phyloP scores from a whole-genome alignment of 35 echinoderm and acorn worm species.

The Anneissia japonica region DNA sequence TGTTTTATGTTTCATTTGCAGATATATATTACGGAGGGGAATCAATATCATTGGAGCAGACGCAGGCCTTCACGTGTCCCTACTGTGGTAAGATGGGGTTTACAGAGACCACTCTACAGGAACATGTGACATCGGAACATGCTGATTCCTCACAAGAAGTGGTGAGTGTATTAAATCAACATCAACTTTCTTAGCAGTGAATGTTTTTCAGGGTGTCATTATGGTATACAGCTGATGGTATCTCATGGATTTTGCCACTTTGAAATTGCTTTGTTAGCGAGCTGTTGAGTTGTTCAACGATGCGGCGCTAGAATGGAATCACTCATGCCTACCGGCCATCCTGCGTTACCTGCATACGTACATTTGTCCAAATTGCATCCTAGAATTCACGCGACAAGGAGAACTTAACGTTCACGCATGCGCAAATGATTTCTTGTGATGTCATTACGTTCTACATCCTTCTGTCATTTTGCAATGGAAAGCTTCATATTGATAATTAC shows the following conservation, averaged over 20 bases:
- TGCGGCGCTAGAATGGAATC: background rate
- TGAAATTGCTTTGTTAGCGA: background rate
- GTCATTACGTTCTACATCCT: too few species aligned
- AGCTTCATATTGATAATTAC: too few species aligned
- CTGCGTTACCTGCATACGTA: too few species aligned
- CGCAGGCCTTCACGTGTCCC: conserved; percentile 95
- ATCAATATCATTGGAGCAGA: conserved; percentile 87
- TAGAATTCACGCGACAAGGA: too few species aligned
- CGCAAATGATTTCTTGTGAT: too few species aligned
- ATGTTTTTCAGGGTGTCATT: too few species aligned
- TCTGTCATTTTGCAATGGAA: too few species aligned
- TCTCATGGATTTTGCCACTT: background rate
- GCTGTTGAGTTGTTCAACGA: background rate
- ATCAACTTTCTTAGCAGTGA: background rate
- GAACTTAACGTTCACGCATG: too few species aligned
- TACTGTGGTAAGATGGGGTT: conserved; percentile 98
- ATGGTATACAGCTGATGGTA: too few species aligned
- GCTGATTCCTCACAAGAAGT: conserved; percentile 87
- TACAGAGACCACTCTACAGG: conserved; percentile 82
- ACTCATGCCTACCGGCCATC: too few species aligned
- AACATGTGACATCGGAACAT: conserved; percentile 95
- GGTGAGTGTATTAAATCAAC: conserved; percentile 48
- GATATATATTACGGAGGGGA: conserved; percentile 99
- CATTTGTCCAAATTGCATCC: too few species aligned
- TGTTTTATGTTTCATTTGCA: conserved; percentile 38